Evolutionary conservation across 2,113 vertebrate species (phyloP), one percentile per base, ranked within the genome.

Genomic region (Reinhardtius hippoglossoides): DNA sequence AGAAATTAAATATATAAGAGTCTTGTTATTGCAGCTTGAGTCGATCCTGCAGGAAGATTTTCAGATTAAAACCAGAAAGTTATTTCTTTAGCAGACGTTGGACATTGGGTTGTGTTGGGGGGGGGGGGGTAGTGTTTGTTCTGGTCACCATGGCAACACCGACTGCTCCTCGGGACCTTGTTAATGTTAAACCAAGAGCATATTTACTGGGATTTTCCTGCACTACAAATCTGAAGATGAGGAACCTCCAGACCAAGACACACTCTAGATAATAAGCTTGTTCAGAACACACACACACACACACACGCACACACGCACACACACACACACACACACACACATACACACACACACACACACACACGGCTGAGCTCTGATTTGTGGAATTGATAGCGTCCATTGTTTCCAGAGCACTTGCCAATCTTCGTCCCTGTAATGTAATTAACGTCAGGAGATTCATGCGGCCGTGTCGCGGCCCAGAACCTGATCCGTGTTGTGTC

Each of bases 381-480:
- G 93, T 93, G 89, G 91, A 84, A 91, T 92, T 10, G 94, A 97
- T 97, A 96, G 95, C 93, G 92, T 89, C 94, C 94, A 92, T 95
- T 74, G 95, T 98, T 96, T 96, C 96, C 96, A 95, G 95, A 95
- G 95, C 89, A 94, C 94, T 75, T 23, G 93, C 93, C 93, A 93
- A 94, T 95, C 95, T 95, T 95, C 96, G 95, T n/a, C 95, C 93
- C 95, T 94, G 95, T 99, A 99, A 98, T 96, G 95, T 96, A 97
- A 98, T 98, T 99, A 99, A 79, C 6, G 94, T 92, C 89, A 83
- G 92, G 95, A 97, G 97, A 97, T 97, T 98, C 96, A 97, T 96
- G 96, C 95, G 94, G 73, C 80, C 81, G 76, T 96, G 93, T 89
- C 94, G 94, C 94, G 93, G 95, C 93, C 95, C 95, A 96, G 95